These are phyloP conservation scores for Palythoa grandiflora DNA, from an alignment of 92 coral and sea anemone genomes.

Conservation along the genomic window DNA sequence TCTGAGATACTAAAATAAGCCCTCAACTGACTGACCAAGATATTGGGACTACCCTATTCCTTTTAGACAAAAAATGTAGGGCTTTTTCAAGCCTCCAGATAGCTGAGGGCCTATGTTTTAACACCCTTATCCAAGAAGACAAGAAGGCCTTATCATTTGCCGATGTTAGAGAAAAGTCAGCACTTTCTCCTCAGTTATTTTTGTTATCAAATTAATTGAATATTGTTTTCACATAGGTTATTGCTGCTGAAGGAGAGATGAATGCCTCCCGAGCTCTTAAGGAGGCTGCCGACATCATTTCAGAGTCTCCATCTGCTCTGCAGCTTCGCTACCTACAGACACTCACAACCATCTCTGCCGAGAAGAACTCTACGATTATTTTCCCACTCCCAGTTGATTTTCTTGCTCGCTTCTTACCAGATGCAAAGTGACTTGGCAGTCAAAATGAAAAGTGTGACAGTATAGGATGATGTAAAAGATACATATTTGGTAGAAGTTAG, in stretches of 20 bases:
- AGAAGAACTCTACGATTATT: constrained; percentile 91
- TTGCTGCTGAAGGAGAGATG: constrained; percentile 97
- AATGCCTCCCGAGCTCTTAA: constrained; percentile 95
- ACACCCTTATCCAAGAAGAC: too few species aligned
- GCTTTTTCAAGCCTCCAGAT: too few species aligned
- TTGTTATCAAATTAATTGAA: too few species aligned
- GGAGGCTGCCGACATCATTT: constrained; percentile 94
- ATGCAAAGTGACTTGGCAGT: constrained; percentile 62
- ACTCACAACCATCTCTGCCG: constrained; percentile 88
- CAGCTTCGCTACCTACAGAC: constrained; percentile 96
- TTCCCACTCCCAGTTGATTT: constrained; percentile 94
- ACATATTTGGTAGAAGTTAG: constrained; percentile 43
- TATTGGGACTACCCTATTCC: too few species aligned
- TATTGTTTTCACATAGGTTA: constrained; percentile 60
- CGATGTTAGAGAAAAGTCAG: too few species aligned
- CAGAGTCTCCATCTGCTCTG: constrained; percentile 87
- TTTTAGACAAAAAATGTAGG: too few species aligned
- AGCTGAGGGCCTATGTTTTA: too few species aligned
- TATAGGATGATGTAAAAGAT: background rate
- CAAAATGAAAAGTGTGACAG: background rate
- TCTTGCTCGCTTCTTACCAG: constrained; percentile 75
- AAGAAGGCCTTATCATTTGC: too few species aligned
- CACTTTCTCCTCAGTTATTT: too few species aligned
- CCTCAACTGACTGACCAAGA: too few species aligned
- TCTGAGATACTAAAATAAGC: too few species aligned